phyloP scores from a whole-genome alignment of 53 echinoderm and acorn worm genomes.

The Patiria pectinifera region DNA sequence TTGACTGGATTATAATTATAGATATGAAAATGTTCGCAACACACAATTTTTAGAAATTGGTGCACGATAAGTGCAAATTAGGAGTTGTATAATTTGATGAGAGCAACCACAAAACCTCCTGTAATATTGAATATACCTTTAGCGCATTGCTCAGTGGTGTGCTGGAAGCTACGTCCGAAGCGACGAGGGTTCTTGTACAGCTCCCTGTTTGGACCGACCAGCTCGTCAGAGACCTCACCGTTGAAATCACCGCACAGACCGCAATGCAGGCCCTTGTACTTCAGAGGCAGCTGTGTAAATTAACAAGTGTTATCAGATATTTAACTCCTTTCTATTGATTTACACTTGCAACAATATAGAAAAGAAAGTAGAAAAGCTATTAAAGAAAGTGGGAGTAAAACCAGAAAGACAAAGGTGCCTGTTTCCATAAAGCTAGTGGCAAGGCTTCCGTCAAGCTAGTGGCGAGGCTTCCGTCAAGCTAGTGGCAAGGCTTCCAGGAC shows the following conservation, averaged over 20 bases:
- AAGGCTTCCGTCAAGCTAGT: neutral
- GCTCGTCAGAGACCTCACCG: constrained; percentile 70
- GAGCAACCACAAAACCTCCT: neutral
- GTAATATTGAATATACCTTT: constrained; percentile 21
- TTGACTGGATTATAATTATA: neutral
- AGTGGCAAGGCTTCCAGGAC: neutral
- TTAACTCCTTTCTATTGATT: neutral
- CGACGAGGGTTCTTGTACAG: constrained; percentile 67
- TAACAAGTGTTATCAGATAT: neutral
- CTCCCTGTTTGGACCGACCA: constrained; percentile 77
- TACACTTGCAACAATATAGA: too few species aligned
- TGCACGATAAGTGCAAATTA: too few species aligned
- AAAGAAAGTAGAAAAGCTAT: too few species aligned
- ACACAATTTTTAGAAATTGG: neutral
- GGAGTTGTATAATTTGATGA: too few species aligned
- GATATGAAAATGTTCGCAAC: neutral
- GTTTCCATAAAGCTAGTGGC: neutral
- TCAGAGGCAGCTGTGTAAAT: constrained; percentile 74
- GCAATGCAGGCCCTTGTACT: constrained; percentile 77
- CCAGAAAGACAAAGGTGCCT: neutral
- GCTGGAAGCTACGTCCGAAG: constrained; percentile 76
- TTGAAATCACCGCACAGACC: constrained; percentile 89
- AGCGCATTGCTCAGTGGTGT: constrained; percentile 59
- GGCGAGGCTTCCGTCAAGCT: neutral
- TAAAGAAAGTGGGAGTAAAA: neutral